Percentiles rank a stretch among this genome's conserved stretches.
These are phyloP conservation scores for Urophycis tenuis DNA, from an alignment of 2,797 vertebrate species.

Conservation along the genomic window DNA sequence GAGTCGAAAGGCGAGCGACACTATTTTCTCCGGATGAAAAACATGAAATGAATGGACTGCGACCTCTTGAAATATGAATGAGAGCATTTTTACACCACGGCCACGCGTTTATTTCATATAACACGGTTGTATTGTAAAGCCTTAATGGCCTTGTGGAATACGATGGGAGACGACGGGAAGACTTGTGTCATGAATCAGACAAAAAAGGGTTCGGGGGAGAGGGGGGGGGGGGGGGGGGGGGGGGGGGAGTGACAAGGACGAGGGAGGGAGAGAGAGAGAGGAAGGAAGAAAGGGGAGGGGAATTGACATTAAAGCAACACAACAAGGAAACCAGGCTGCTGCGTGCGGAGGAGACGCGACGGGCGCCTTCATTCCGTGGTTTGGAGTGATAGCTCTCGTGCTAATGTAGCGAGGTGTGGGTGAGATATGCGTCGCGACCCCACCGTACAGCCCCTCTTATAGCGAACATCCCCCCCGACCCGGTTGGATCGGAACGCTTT, in stretches of 20 bases:
- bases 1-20: slow-evolving; percentile 18
- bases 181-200: slow-evolving; percentile 25
- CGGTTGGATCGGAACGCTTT: slow-evolving; percentile 52
- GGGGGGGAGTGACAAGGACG: slow-evolving; percentile 68
- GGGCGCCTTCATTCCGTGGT: slow-evolving; percentile 70
- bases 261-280: slow-evolving; percentile 26
- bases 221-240: not conserved
- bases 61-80: not conserved
- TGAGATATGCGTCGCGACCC: slow-evolving; percentile 37
- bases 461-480: slow-evolving; percentile 11
- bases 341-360: slow-evolving; percentile 48
- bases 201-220: slow-evolving; percentile 22
- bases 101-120: not conserved
- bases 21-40: slow-evolving; percentile 39
- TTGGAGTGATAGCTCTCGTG: slow-evolving; percentile 69
- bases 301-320: slow-evolving; percentile 75
- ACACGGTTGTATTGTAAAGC: not conserved
- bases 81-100: not conserved
- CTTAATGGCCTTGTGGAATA: not conserved
- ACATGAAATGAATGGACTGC: not conserved
- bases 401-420: slow-evolving; percentile 47
- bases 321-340: slow-evolving; percentile 68
- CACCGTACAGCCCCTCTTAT: slow-evolving; percentile 10
- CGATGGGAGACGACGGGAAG: not conserved
- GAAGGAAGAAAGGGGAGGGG: slow-evolving; percentile 72